phyloP scores from a whole-genome alignment of 2,888 invertebrate genomes.

The Lasioglossum pauxillum region DNA sequence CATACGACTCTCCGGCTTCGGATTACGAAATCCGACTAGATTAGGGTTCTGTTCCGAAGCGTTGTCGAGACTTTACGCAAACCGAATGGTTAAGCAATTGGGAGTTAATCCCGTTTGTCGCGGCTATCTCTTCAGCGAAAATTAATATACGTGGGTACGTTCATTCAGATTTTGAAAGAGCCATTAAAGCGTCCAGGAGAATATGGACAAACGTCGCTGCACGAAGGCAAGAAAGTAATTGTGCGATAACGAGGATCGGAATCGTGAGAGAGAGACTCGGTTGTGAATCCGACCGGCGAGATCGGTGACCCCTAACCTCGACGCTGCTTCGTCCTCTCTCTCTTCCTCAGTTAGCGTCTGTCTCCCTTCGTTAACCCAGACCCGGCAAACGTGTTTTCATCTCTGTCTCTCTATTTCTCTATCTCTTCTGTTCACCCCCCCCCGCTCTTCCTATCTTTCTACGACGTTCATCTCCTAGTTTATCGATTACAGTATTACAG shows the following conservation, averaged over 20 bases:
- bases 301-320: slow-evolving; percentile 8
- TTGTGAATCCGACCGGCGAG: slow-evolving; percentile 45
- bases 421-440: background rate
- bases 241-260: slow-evolving; percentile 64
- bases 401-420: background rate
- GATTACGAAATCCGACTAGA: slow-evolving; percentile 2
- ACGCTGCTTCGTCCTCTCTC: background rate
- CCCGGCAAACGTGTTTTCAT: background rate
- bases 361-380: background rate
- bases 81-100: background rate
- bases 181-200: background rate
- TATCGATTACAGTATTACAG: background rate
- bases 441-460: background rate
- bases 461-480: background rate
- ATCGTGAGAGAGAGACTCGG: slow-evolving; percentile 52
- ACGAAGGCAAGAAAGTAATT: slow-evolving; percentile 62
- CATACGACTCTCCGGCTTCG: background rate
- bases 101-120: background rate
- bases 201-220: slow-evolving; percentile 35
- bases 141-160: background rate
- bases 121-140: background rate
- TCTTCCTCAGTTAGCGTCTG: background rate
- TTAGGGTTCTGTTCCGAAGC: background rate
- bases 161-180: background rate
- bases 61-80: background rate